phyloP scores from a whole-genome alignment of 1,140 invertebrate species.

The Limonius californicus region DNA sequence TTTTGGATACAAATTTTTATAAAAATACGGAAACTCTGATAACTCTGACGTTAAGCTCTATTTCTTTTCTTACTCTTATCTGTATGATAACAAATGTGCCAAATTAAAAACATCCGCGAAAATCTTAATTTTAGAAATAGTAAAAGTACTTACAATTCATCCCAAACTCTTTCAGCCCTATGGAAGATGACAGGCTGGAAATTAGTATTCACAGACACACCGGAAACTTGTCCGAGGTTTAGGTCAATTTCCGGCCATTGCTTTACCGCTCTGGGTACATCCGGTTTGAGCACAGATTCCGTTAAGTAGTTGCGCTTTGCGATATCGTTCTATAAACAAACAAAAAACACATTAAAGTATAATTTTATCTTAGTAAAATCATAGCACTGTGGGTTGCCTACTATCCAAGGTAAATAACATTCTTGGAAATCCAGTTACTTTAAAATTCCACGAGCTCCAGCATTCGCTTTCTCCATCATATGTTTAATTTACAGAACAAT shows the following conservation, averaged over 20 bases:
- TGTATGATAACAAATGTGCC: too few relatives aligned
- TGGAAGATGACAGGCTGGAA: conserved; percentile 87
- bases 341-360: too few relatives aligned
- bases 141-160: conserved; percentile 72
- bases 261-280: conserved; percentile 58
- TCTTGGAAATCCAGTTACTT: neutral
- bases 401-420: neutral
- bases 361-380: too few relatives aligned
- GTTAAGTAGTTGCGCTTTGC: neutral
- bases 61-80: too few relatives aligned
- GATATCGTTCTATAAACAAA: conserved; percentile 16
- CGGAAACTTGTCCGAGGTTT: conserved; percentile 79
- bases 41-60: too few relatives aligned
- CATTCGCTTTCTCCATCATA: neutral
- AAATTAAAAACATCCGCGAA: too few relatives aligned
- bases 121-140: too few relatives aligned
- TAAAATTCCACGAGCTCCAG: neutral
- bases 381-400: conserved; percentile 3
- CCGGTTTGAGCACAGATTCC: conserved; percentile 31
- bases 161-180: conserved; percentile 76
- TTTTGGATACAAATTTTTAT: too few relatives aligned
- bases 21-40: too few relatives aligned
- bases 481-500: neutral
- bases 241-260: conserved; percentile 65
- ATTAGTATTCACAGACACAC: conserved; percentile 74